phyloP scores from a whole-genome alignment of 2,797 vertebrate genomes.

The Cygnus olor region DNA sequence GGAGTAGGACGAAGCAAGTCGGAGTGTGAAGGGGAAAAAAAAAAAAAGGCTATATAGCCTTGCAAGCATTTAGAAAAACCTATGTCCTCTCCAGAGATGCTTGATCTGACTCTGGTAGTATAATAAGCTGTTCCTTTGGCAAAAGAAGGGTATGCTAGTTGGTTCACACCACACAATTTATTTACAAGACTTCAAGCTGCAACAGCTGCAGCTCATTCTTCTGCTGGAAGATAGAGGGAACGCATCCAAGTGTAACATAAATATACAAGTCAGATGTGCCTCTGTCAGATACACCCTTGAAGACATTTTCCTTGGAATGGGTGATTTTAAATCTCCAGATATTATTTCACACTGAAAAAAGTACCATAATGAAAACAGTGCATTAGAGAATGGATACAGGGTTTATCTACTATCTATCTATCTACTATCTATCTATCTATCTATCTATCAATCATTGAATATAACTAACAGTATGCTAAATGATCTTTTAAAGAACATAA shows the following conservation, averaged over 20 bases:
- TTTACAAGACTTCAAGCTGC: constrained; percentile 22
- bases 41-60: background rate
- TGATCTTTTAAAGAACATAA: background rate
- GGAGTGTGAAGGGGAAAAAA: background rate
- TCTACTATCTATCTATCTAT: background rate
- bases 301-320: background rate
- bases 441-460: background rate
- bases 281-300: background rate
- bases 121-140: constrained; percentile 2
- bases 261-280: background rate
- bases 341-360: background rate
- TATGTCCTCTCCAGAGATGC: background rate
- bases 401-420: background rate
- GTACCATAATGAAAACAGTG: background rate
- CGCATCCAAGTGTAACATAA: background rate
- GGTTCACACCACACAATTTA: background rate
- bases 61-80: constrained; percentile 7
- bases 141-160: background rate
- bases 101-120: background rate
- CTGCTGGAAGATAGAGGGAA: background rate
- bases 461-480: background rate
- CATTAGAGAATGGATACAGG: background rate
- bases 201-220: constrained; percentile 9
- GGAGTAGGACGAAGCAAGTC: background rate
- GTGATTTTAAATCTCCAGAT: background rate